Evolutionary conservation across 37 sponge, comb jelly and placozoan genomes (phyloP).

Genomic region (Beroe ovata): DNA sequence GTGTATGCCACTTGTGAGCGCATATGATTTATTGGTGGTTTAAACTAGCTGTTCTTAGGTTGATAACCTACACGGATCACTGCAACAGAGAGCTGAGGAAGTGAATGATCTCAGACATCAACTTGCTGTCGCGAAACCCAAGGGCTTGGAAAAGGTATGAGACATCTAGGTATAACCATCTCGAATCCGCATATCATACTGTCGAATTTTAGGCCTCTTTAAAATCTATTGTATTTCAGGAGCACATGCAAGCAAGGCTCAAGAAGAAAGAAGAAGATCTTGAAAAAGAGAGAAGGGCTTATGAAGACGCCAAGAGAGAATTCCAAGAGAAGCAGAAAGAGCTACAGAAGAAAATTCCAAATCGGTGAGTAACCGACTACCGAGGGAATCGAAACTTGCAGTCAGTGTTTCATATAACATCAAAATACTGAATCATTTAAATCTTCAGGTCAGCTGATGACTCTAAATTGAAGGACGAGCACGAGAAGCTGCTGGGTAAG

Average conservation of each 20-base stretch:
- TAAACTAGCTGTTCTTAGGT: no score
- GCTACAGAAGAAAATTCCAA: background rate
- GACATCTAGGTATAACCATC: no score
- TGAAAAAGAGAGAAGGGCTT: constrained; percentile 13
- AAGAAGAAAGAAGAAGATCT: constrained; percentile 35
- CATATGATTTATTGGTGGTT: no score
- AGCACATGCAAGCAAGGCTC: constrained; percentile 21
- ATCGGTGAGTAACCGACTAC: background rate
- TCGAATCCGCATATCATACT: no score
- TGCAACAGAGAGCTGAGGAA: background rate
- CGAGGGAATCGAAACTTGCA: background rate
- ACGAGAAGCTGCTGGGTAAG: background rate
- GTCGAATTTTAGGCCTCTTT: no score
- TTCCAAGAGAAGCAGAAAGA: constrained; percentile 59
- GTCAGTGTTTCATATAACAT: background rate
- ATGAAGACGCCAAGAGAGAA: constrained; percentile 19
- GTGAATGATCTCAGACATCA: constrained; percentile 45
- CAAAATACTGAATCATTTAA: no score
- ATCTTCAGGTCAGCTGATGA: background rate
- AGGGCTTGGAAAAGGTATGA: constrained; percentile 14
- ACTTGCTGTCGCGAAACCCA: background rate
- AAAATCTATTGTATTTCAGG: background rate
- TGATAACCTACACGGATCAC: constrained; percentile 15
- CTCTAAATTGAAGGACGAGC: constrained; percentile 5
- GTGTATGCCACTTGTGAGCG: no score